Percentiles rank a stretch among this genome's conserved stretches.
phyloP scores from a whole-genome alignment of 1,140 invertebrate species.

The Heterodera carotae region DNA sequence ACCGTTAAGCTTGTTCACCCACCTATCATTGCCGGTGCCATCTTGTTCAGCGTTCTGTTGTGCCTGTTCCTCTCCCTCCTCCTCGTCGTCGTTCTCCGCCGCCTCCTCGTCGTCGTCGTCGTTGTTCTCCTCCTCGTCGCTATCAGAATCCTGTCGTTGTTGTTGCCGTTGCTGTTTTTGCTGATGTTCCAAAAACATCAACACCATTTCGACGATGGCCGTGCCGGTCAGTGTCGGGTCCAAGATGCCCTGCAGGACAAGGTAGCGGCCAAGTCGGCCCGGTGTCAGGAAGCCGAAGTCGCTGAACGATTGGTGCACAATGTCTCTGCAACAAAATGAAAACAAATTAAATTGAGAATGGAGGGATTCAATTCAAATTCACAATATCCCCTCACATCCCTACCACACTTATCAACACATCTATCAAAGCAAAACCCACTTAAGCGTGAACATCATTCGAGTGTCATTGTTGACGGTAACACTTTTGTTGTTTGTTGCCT shows the following conservation, averaged over 20 bases:
- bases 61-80: slow-evolving; percentile 58
- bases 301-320: slow-evolving; percentile 67
- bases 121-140: too few relatives aligned
- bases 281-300: slow-evolving; percentile 67
- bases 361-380: too few relatives aligned
- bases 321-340: slow-evolving; percentile 62
- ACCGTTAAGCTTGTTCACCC: slow-evolving; percentile 40
- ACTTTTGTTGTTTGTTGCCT: slow-evolving; percentile 11
- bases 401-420: too few relatives aligned
- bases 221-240: slow-evolving; percentile 52
- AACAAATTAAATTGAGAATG: slow-evolving; percentile 5
- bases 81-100: too few relatives aligned
- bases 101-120: too few relatives aligned
- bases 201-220: slow-evolving; percentile 54
- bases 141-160: too few relatives aligned
- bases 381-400: too few relatives aligned
- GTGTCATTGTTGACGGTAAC: slow-evolving; percentile 35
- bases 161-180: too few relatives aligned
- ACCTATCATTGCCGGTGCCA: slow-evolving; percentile 64
- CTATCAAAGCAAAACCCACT: slow-evolving; percentile 39
- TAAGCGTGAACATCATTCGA: slow-evolving; percentile 55
- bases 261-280: slow-evolving; percentile 63
- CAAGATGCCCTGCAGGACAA: slow-evolving; percentile 64
- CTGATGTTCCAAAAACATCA: slow-evolving; percentile 38
- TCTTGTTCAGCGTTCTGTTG: too few relatives aligned